phyloP scores from a whole-genome alignment of 2,113 vertebrate genomes.

The Helogale parvula region DNA sequence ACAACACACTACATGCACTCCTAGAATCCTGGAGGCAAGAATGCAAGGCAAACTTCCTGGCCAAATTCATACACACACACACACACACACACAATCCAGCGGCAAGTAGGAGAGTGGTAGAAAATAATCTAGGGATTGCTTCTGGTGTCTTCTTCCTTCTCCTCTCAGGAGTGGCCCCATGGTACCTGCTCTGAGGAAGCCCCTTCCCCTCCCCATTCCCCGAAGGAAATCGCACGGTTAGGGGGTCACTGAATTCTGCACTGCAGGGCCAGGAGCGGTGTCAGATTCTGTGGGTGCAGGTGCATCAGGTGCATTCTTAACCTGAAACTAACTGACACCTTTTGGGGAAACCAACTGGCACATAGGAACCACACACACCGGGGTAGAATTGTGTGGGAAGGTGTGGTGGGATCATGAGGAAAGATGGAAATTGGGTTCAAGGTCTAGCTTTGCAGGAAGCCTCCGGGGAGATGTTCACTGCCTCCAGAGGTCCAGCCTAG shows the following conservation, averaged over 20 bases:
- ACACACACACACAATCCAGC: not conserved
- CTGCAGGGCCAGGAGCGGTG: rapidly evolving
- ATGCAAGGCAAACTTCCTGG: not conserved
- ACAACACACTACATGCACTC: not conserved
- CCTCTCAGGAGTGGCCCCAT: rapidly evolving
- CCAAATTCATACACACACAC: not conserved
- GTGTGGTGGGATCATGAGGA: not conserved
- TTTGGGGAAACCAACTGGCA: not conserved
- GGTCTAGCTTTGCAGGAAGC: not conserved
- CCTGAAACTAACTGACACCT: not conserved
- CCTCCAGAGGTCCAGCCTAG: not conserved
- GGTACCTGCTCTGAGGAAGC: not conserved
- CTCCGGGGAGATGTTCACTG: not conserved
- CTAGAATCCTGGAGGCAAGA: not conserved
- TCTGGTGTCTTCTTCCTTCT: not conserved
- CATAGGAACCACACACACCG: not conserved
- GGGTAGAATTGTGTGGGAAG: not conserved
- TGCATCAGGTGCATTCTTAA: not conserved
- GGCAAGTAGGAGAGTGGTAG: not conserved
- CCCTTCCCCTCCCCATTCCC: not conserved
- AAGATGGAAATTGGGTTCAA: not conserved
- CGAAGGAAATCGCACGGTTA: not conserved
- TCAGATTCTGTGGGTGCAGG: not conserved
- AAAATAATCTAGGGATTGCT: not conserved
- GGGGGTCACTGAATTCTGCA: not conserved